Evolutionary conservation across 2,113 vertebrate species (phyloP), one percentile per base, ranked within the genome.

Genomic region (Motacilla tschutschensis): DNA sequence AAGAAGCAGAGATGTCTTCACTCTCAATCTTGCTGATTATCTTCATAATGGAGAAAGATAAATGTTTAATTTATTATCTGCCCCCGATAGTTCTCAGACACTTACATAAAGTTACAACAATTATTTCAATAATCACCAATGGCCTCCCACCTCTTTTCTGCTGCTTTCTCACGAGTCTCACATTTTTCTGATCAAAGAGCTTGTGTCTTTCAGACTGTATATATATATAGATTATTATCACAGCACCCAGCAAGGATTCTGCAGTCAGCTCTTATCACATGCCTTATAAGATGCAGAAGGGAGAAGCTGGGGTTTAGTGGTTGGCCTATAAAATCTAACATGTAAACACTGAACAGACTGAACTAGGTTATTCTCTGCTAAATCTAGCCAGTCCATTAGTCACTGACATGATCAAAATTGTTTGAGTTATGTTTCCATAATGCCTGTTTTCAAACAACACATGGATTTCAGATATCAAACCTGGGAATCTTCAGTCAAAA

Each of bases 31-130:
- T 79, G 59, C 44, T 79, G 57, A 70, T 90, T 48, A 53, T 81
- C 51, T 84, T 81, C 31, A 35, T 88, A 11, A 28, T 36, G 41
- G n/a, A 48, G 60, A 79, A 92, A 90, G 57, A 91, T 9, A 83
- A 88, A 72, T 79, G 44, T 71, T 88, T 77, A 31, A 74, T 88
- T 66, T 84, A 55, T 73, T 71, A 74, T 77, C 87, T 91, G 26
- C 25, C n/a, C 43, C 17, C 81, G 55, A 79, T 46, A 55, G 44
- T 86, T 91, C 73, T 80, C 59, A 73, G 44, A 66, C 53, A 77
- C n/a, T 72, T 73, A 36, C 26, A 64, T 65, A 66, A 90, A 82
- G 36, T 79, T 55, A 48, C 57, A 79, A 50, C 84, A 88, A 64
- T 82, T 67, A 46, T 25, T 84, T 65, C 36, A 70, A 0, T 88